Evolutionary conservation across 2,797 vertebrate genomes (phyloP).

Genomic region (Rhabdomys pumilio): DNA sequence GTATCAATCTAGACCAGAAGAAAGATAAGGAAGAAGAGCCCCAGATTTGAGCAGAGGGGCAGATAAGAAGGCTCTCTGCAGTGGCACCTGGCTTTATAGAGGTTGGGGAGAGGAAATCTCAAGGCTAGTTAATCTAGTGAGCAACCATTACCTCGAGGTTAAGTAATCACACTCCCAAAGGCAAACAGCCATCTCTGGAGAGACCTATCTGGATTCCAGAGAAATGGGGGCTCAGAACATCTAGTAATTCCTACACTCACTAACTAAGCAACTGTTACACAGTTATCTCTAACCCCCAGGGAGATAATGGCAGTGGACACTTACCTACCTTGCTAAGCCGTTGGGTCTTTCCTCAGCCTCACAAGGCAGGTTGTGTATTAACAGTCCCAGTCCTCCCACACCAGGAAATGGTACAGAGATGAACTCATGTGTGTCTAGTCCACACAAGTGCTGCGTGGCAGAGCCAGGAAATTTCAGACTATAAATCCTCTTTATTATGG

Average conservation of each 20-base stretch:
- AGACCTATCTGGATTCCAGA: neutral
- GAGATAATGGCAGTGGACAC: neutral
- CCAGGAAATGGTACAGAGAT: neutral
- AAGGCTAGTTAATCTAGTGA: neutral
- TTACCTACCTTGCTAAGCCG: neutral
- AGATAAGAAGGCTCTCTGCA: neutral
- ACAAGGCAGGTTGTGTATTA: neutral
- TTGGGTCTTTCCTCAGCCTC: neutral
- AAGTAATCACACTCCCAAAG: constrained; percentile 9
- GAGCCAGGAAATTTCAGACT: neutral
- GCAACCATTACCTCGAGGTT: neutral
- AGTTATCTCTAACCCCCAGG: neutral
- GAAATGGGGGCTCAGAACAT: neutral
- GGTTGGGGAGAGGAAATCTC: neutral
- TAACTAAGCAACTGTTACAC: rapidly evolving
- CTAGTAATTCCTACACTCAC: neutral
- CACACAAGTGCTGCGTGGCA: neutral
- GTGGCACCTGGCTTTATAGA: neutral
- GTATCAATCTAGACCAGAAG: neutral
- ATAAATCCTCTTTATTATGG: neutral
- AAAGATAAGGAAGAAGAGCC: neutral
- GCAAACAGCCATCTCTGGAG: constrained; percentile 41
- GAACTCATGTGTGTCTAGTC: neutral
- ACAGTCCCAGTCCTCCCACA: neutral
- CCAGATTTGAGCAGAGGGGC: neutral